A percentile compares a stretch with the other conserved stretches of the same genome.
Evolutionary conservation across 2,113 vertebrate genomes (phyloP).

Genomic region (Myiozetetes cayanensis): DNA sequence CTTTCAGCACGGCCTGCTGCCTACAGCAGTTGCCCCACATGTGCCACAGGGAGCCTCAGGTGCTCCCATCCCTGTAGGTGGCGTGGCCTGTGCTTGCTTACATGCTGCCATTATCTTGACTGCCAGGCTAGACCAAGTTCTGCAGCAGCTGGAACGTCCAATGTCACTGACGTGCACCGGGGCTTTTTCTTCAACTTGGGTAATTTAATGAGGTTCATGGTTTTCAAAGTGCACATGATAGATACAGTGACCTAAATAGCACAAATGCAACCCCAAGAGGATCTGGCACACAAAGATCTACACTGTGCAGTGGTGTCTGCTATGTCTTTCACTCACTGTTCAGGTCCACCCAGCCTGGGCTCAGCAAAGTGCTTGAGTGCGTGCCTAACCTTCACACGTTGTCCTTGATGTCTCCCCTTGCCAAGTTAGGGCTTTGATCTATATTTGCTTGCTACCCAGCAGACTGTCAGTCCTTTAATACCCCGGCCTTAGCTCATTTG

Average conservation of each 20-base stretch:
- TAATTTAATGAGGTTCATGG: neutral
- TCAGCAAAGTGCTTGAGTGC: neutral
- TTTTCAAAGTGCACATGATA: neutral
- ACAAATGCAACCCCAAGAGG: neutral
- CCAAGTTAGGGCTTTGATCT: neutral
- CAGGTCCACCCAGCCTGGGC: neutral
- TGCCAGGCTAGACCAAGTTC: neutral
- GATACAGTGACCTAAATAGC: neutral
- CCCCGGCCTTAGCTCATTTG: neutral
- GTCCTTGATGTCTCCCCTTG: neutral
- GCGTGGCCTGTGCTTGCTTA: neutral
- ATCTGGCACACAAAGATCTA: neutral
- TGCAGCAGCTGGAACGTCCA: neutral
- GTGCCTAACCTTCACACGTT: neutral
- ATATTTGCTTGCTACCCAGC: neutral
- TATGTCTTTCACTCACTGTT: neutral
- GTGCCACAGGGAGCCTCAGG: neutral
- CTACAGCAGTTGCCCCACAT: neutral
- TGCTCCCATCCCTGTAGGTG: accelerated
- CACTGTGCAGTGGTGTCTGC: neutral
- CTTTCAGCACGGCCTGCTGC: neutral
- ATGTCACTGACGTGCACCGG: neutral
- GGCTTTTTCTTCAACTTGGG: neutral
- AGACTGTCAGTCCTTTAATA: neutral
- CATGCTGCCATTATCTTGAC: neutral